These are phyloP conservation scores for Ciconia nigra DNA, from an alignment of 2,797 vertebrate species.

Conservation along the genomic window DNA sequence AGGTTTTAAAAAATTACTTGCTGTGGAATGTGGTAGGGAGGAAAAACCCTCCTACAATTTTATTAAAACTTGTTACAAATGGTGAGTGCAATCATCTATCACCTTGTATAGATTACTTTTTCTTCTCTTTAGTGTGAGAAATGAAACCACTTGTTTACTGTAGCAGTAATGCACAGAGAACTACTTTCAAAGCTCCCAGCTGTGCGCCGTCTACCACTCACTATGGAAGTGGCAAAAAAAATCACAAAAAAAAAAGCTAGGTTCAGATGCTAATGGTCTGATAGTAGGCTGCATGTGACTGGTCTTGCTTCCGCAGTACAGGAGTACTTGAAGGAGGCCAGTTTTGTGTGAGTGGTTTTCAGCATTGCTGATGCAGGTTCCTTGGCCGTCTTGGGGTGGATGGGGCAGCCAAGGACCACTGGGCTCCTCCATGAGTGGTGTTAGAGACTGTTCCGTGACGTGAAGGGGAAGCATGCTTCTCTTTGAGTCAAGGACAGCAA, in stretches of 20 bases:
- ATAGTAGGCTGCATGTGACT: background rate
- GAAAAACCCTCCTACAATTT: background rate
- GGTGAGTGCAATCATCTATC: constrained; percentile 4
- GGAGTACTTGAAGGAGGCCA: background rate
- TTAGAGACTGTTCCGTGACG: background rate
- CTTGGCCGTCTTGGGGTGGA: rapidly evolving
- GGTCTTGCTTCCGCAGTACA: background rate
- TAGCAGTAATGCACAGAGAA: background rate
- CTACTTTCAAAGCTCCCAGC: background rate
- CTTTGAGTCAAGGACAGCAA: background rate
- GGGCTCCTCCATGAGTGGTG: rapidly evolving
- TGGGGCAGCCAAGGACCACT: background rate
- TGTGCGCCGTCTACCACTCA: background rate
- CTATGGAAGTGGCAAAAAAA: background rate
- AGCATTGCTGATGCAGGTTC: rapidly evolving
- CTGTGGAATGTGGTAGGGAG: background rate
- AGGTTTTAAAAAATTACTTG: background rate
- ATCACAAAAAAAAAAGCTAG: background rate
- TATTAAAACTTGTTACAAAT: constrained; percentile 1
- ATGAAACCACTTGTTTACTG: constrained; percentile 5
- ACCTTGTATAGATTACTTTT: background rate
- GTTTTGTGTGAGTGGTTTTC: background rate
- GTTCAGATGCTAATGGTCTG: background rate
- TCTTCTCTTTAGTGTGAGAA: background rate
- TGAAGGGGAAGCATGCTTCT: background rate